phyloP scores from a whole-genome alignment of 2,888 invertebrate genomes.

The Drosophila maculinotata region DNA sequence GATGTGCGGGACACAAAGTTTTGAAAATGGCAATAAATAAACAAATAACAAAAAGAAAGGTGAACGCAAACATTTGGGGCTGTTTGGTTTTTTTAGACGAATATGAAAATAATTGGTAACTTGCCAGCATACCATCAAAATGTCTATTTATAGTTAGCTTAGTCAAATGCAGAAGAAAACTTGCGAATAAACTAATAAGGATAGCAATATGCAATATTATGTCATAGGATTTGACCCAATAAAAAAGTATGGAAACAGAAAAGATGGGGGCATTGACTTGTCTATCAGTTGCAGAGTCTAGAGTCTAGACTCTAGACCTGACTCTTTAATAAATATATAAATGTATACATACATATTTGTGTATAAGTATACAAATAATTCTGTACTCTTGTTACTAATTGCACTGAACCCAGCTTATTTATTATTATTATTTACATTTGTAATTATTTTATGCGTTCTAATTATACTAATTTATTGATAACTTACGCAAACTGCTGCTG shows the following conservation, averaged over 20 bases:
- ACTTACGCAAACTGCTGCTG: slow-evolving; percentile 82
- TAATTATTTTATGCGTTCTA: slow-evolving; percentile 31
- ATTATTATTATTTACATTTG: slow-evolving; percentile 24
- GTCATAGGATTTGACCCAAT: slow-evolving; percentile 11
- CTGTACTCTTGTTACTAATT: neutral
- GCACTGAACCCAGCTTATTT: slow-evolving; percentile 2
- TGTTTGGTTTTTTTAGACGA: slow-evolving; percentile 30
- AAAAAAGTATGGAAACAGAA: neutral
- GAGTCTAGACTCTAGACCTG: no score
- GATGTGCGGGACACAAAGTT: slow-evolving; percentile 2
- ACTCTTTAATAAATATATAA: slow-evolving; percentile 4
- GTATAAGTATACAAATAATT: neutral
- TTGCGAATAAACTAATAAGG: slow-evolving; percentile 8
- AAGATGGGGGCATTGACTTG: slow-evolving; percentile 5
- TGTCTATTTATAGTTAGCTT: slow-evolving; percentile 33
- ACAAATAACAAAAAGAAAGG: slow-evolving; percentile 22
- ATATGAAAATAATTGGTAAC: slow-evolving; percentile 60
- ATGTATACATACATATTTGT: neutral
- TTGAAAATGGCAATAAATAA: slow-evolving; percentile 4
- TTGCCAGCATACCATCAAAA: slow-evolving; percentile 46
- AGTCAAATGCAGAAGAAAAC: slow-evolving; percentile 1
- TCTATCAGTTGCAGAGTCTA: neutral
- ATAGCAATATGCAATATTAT: slow-evolving; percentile 28
- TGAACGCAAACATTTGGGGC: slow-evolving; percentile 1
- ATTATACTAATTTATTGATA: slow-evolving; percentile 29